phyloP scores from a whole-genome alignment of 2,888 invertebrate species.

The Mythimna ferrago region DNA sequence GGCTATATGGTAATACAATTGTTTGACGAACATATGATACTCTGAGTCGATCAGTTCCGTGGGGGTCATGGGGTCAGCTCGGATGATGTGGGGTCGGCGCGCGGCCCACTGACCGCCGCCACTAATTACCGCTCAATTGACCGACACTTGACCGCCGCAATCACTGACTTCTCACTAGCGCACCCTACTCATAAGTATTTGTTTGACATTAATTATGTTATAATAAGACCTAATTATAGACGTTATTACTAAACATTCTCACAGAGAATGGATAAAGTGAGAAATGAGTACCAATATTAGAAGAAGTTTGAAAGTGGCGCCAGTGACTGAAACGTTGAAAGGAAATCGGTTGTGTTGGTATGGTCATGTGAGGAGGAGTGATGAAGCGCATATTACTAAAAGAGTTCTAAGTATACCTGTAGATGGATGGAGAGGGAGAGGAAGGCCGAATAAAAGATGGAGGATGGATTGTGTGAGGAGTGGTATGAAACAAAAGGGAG shows the following conservation, averaged over 20 bases:
- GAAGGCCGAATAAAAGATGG: no score
- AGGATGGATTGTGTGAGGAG: no score
- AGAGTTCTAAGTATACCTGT: no score
- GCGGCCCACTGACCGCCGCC: slow-evolving; percentile 55
- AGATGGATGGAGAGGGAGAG: no score
- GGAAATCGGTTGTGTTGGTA: no score
- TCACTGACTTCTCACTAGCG: slow-evolving; percentile 20
- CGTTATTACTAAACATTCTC: not conserved
- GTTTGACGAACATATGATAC: not conserved
- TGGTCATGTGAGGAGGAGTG: no score
- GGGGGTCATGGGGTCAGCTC: slow-evolving; percentile 5
- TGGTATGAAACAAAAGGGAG: no score
- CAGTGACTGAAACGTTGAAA: no score
- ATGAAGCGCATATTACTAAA: no score
- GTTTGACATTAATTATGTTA: not conserved
- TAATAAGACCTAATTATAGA: not conserved
- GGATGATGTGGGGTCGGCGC: slow-evolving; percentile 1
- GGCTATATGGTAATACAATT: not conserved
- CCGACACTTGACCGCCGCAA: slow-evolving; percentile 58
- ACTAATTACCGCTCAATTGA: slow-evolving; percentile 69
- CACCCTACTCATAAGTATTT: slow-evolving; percentile 1
- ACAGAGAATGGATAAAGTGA: no score
- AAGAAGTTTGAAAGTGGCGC: no score
- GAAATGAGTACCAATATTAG: no score
- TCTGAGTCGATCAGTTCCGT: not conserved